A percentile compares a stretch with the other conserved stretches of the same genome.
Evolutionary conservation across 1,140 invertebrate genomes (phyloP).

Genomic region (Euura saliciscinereae): DNA sequence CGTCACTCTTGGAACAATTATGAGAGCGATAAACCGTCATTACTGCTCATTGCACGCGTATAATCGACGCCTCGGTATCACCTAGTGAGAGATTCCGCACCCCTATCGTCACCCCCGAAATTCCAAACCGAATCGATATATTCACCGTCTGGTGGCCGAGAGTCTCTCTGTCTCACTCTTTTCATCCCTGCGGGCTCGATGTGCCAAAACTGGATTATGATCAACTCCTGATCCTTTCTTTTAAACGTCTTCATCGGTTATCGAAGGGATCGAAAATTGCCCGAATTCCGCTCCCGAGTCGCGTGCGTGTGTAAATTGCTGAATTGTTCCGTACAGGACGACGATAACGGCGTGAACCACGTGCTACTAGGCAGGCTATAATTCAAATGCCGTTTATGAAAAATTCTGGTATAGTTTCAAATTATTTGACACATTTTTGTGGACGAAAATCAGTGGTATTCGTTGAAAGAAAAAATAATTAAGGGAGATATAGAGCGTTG

Average conservation of each 20-base stretch:
- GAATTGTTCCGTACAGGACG: neutral
- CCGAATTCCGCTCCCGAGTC: neutral
- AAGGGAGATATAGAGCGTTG: no score
- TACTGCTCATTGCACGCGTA: neutral
- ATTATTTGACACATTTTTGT: no score
- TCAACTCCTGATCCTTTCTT: no score
- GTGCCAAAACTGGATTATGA: no score
- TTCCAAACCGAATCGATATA: neutral
- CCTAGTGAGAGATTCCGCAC: neutral
- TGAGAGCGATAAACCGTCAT: no score
- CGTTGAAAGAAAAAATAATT: no score
- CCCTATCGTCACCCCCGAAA: neutral
- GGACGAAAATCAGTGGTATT: no score
- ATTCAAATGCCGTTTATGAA: no score
- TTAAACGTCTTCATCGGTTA: no score
- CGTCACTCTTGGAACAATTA: no score
- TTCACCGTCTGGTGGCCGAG: neutral
- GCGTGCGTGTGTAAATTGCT: neutral
- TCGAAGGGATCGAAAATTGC: neutral
- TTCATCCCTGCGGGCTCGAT: neutral
- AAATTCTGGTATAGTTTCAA: no score
- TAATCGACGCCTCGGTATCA: neutral
- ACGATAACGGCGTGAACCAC: neutral
- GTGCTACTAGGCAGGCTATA: no score
- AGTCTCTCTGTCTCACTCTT: neutral